These are phyloP conservation scores for Dasysyrphus tricinctus DNA, from an alignment of 2,888 invertebrate species.

Conservation along the genomic window DNA sequence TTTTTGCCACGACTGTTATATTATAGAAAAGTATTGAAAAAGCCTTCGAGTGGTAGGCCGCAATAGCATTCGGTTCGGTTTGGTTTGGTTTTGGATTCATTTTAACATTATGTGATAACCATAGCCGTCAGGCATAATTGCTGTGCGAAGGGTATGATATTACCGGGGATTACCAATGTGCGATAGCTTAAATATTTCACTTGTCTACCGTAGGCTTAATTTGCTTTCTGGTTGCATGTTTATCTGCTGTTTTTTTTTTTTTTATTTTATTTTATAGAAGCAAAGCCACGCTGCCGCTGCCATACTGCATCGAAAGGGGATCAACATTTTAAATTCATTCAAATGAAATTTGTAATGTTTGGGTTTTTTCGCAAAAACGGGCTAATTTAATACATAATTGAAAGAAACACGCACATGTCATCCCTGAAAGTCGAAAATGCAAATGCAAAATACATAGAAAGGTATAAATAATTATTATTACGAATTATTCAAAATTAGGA, in stretches of 20 bases:
- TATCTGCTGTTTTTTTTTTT: slow-evolving; percentile 36
- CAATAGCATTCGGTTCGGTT: slow-evolving; percentile 24
- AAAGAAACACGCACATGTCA: slow-evolving; percentile 30
- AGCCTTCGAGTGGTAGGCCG: slow-evolving; percentile 52
- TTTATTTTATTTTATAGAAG: slow-evolving; percentile 2
- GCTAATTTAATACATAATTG: slow-evolving; percentile 15
- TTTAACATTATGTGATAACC: slow-evolving; percentile 66
- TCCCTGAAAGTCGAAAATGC: not conserved
- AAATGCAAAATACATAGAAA: not conserved
- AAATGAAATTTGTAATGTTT: slow-evolving; percentile 41
- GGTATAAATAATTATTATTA: not conserved
- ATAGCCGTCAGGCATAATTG: slow-evolving; percentile 60
- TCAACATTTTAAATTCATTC: slow-evolving; percentile 56
- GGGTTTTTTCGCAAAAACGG: slow-evolving; percentile 12
- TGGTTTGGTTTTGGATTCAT: slow-evolving; percentile 49
- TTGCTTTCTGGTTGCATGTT: slow-evolving; percentile 59
- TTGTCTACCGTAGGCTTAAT: slow-evolving; percentile 65
- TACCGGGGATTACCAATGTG: slow-evolving; percentile 63
- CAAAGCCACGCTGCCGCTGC: not conserved
- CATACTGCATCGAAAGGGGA: slow-evolving; percentile 5
- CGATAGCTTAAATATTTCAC: slow-evolving; percentile 63
- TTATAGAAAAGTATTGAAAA: slow-evolving; percentile 35
- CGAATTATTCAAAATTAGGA: not conserved
- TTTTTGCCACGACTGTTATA: not conserved
- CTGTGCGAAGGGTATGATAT: slow-evolving; percentile 48